A percentile compares a stretch with the other conserved stretches of the same genome.
These are phyloP conservation scores for Poliocrania exsul DNA, from an alignment of 2,797 vertebrate species.

Conservation along the genomic window DNA sequence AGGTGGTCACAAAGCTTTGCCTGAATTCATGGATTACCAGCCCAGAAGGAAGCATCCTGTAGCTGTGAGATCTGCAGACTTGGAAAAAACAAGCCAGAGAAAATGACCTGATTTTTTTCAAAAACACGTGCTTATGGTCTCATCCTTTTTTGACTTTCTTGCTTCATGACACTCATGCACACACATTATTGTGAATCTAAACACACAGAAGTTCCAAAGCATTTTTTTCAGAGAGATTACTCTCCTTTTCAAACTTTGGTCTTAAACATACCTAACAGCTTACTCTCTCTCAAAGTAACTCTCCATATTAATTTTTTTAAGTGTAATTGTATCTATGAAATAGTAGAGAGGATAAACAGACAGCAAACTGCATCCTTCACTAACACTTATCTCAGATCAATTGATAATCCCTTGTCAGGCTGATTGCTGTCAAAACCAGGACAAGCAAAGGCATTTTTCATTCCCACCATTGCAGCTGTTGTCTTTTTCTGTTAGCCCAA, in stretches of 20 bases:
- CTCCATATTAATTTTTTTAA: neutral
- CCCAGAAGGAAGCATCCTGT: conserved; percentile 23
- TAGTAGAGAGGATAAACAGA: neutral
- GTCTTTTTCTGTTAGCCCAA: conserved; percentile 61
- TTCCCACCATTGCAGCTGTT: conserved; percentile 53
- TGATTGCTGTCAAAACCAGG: conserved; percentile 52
- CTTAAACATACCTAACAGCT: neutral
- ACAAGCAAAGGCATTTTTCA: conserved; percentile 51
- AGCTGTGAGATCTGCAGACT: neutral
- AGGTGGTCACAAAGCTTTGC: conserved; percentile 30
- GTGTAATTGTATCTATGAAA: neutral
- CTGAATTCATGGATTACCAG: neutral
- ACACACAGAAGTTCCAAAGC: neutral
- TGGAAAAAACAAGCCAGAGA: neutral
- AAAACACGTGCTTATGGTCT: neutral
- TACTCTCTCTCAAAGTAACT: neutral
- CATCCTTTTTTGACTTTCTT: neutral
- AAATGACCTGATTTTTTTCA: neutral
- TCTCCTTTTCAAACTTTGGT: neutral
- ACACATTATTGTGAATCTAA: fast-evolving
- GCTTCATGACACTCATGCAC: fast-evolving
- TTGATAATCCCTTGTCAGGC: conserved; percentile 35
- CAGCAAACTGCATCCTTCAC: neutral
- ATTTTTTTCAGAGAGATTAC: neutral
- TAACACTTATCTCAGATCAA: conserved; percentile 12